phyloP scores from a whole-genome alignment of 2,113 vertebrate genomes.

The Vulpes ferrilata region DNA sequence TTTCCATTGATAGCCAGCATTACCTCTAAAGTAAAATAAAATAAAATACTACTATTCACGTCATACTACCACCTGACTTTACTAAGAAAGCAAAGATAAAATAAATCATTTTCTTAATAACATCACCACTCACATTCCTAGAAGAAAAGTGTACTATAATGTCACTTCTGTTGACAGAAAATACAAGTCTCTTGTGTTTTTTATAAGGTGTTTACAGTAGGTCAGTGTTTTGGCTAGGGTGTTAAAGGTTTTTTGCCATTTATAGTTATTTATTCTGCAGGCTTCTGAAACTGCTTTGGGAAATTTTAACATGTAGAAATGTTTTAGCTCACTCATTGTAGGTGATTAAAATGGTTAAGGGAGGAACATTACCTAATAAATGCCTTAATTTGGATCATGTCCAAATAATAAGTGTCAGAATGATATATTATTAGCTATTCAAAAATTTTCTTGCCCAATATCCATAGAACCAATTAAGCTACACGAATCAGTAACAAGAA shows the following conservation, averaged over 20 bases:
- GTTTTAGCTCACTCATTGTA: slow-evolving; percentile 60
- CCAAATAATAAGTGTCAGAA: slow-evolving; percentile 65
- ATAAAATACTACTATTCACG: slow-evolving; percentile 18
- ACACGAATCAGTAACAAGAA: slow-evolving; percentile 34
- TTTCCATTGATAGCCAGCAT: slow-evolving; percentile 16
- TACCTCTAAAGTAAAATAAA: slow-evolving; percentile 60
- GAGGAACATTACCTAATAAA: slow-evolving; percentile 64
- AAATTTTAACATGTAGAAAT: slow-evolving; percentile 64
- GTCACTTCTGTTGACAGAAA: slow-evolving; percentile 46
- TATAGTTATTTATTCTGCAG: slow-evolving; percentile 64
- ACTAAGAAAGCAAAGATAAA: slow-evolving; percentile 57
- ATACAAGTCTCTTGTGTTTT: slow-evolving; percentile 47
- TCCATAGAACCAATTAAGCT: slow-evolving; percentile 49
- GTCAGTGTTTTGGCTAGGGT: slow-evolving; percentile 46
- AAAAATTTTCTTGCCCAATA: slow-evolving; percentile 54
- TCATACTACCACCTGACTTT: slow-evolving; percentile 40
- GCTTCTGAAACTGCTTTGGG: slow-evolving; percentile 62
- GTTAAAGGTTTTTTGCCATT: slow-evolving; percentile 63
- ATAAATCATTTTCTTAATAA: slow-evolving; percentile 34
- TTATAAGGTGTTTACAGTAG: slow-evolving; percentile 58
- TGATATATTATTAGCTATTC: slow-evolving; percentile 63
- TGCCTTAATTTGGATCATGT: slow-evolving; percentile 64
- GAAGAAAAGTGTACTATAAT: slow-evolving; percentile 53
- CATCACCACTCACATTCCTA: slow-evolving; percentile 51
- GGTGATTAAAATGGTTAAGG: slow-evolving; percentile 61